Evolutionary conservation across 2,888 invertebrate genomes (phyloP), one percentile per base, ranked within the genome.

Genomic region (Hirtodrosophila duncani): DNA sequence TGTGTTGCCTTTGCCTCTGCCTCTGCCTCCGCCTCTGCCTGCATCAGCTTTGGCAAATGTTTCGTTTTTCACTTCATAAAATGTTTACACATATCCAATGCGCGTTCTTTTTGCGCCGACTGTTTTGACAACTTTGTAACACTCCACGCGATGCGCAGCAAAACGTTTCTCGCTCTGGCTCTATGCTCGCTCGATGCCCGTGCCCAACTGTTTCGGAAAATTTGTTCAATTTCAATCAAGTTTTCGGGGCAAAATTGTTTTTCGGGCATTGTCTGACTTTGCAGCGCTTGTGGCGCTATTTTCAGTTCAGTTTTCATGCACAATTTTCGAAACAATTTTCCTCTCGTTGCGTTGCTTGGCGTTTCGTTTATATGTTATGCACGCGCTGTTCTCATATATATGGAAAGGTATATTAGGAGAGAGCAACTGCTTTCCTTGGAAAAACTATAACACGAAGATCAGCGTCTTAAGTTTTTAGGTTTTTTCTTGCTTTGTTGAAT

Each of bases 251-350:
- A 45, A 53, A 49, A 36, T 53, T 30, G 34, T 50, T 51, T 63
- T 65, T 43, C 63, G 55, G 37, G 31, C 31, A n/a, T 23, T 21
- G 36, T 3, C 16, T 21, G 24, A 14, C 36, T 14, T 23, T 44
- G 63, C 39, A 44, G 23, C 53, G 67, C 56, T 65, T 55, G 64
- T 55, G 67, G 65, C 67, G 56, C 70, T 71, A 75, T 71, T 71
- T 71, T 75, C 34, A 56, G 20, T 31, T 33, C 37, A 36, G 20
- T 65, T 60, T 63, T 65, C 23, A 55, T 56, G 58, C 63, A 75
- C 71, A 68, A 68, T 71, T 75, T 71, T 75, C 57, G 65, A 71
- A 74, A 74, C 56, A 52, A 51, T 71, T 72, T 63, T 66, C 48
- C 38, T 53, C 41, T 33, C 48, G 44, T 39, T 50, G 36, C 27